Percentiles rank a stretch among this genome's conserved stretches.
These are phyloP conservation scores for Eospalax fontanierii DNA, from an alignment of 2,797 vertebrate genomes.

Conservation along the genomic window DNA sequence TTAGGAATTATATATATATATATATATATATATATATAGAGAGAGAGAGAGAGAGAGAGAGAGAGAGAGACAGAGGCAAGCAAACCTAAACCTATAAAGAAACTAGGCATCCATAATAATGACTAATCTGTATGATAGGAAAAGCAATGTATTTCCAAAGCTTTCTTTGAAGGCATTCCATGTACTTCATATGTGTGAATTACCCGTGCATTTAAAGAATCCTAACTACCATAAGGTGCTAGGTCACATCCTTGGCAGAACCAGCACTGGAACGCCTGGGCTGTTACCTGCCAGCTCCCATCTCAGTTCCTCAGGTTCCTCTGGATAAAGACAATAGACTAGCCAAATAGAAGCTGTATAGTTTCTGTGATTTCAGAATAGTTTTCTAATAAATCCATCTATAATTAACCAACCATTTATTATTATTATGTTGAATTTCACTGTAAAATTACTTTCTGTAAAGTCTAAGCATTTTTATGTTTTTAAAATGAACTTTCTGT, in stretches of 20 bases:
- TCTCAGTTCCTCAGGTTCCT: neutral
- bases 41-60: too few relatives aligned
- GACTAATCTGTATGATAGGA: neutral
- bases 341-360: neutral
- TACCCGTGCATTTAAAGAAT: neutral
- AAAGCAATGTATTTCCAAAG: neutral
- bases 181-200: neutral
- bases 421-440: neutral
- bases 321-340: neutral
- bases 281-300: neutral
- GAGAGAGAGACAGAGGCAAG: neutral
- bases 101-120: neutral
- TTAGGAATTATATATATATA: neutral
- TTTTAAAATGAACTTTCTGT: neutral
- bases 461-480: slow-evolving; percentile 25
- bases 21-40: neutral
- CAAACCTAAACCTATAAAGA: neutral
- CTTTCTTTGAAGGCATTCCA: neutral
- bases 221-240: neutral
- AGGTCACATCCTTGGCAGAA: neutral
- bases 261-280: neutral
- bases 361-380: neutral
- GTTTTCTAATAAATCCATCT: neutral
- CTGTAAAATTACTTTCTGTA: neutral
- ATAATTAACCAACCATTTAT: neutral